phyloP scores from a whole-genome alignment of 2,888 invertebrate species.

The Clivina fossor region DNA sequence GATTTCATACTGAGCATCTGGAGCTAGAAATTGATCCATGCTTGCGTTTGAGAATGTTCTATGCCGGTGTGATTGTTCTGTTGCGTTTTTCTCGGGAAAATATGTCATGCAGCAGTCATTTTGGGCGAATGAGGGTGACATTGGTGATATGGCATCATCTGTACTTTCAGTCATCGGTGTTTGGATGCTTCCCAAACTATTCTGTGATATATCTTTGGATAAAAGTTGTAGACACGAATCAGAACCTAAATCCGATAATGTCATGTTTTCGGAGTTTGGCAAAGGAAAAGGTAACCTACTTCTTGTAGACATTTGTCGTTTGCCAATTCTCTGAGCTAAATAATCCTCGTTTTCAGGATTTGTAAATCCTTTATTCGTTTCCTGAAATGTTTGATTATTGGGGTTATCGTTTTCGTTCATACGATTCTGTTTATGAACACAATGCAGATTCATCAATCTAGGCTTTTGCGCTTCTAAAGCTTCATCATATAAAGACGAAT shows the following conservation, averaged over 20 bases:
- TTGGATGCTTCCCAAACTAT: slow-evolving; percentile 51
- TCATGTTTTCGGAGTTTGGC: slow-evolving; percentile 50
- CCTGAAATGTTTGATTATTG: slow-evolving; percentile 46
- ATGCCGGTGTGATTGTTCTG: slow-evolving; percentile 41
- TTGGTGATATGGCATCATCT: slow-evolving; percentile 50
- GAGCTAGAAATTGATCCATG: slow-evolving; percentile 56
- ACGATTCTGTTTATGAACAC: slow-evolving; percentile 50
- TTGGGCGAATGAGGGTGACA: slow-evolving; percentile 41
- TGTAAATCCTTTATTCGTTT: slow-evolving; percentile 37
- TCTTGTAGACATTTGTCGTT: slow-evolving; percentile 61
- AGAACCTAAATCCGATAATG: slow-evolving; percentile 30
- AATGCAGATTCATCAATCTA: slow-evolving; percentile 49
- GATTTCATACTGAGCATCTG: slow-evolving; percentile 66
- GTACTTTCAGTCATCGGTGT: slow-evolving; percentile 53
- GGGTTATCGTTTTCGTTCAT: slow-evolving; percentile 40
- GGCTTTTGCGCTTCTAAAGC: slow-evolving; percentile 53
- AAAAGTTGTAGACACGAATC: slow-evolving; percentile 41
- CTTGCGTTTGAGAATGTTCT: slow-evolving; percentile 42
- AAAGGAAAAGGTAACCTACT: slow-evolving; percentile 61
- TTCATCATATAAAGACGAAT: slow-evolving; percentile 61
- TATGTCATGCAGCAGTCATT: slow-evolving; percentile 47
- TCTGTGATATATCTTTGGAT: slow-evolving; percentile 50
- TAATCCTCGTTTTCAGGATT: slow-evolving; percentile 60
- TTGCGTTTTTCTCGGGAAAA: slow-evolving; percentile 45
- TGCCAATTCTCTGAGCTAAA: slow-evolving; percentile 59